These are phyloP conservation scores for Eidolon dupreanum DNA, from an alignment of 2,797 vertebrate genomes.

Conservation along the genomic window DNA sequence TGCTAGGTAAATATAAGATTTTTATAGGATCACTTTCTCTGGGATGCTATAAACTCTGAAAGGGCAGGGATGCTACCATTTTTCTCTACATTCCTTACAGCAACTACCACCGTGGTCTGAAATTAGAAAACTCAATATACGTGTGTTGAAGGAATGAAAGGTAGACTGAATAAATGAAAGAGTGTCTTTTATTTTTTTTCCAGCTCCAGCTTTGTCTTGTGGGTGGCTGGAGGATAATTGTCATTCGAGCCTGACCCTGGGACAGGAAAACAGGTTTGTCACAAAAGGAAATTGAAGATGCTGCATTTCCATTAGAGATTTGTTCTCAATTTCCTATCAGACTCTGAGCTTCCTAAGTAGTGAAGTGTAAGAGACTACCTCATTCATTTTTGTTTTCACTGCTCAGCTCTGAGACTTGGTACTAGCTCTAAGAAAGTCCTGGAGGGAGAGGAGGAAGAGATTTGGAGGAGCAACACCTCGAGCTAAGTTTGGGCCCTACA, in stretches of 20 bases:
- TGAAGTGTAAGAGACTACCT: neutral
- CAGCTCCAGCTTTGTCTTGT: neutral
- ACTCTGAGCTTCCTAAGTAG: neutral
- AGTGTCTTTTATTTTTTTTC: neutral
- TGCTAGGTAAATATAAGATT: neutral
- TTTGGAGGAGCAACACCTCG: neutral
- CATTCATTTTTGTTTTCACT: neutral
- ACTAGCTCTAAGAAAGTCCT: neutral
- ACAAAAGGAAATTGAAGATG: constrained; percentile 30
- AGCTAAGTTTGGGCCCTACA: neutral
- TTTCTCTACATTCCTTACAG: neutral
- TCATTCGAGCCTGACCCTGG: neutral
- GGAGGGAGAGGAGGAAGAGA: neutral
- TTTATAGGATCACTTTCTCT: neutral
- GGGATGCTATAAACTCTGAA: neutral
- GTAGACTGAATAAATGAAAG: neutral
- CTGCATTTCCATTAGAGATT: neutral
- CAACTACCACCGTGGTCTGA: neutral
- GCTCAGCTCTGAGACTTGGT: neutral
- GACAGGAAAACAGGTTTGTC: constrained; percentile 40
- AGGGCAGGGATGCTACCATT: neutral
- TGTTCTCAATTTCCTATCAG: constrained; percentile 36
- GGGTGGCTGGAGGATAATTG: neutral
- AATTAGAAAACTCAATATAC: neutral
- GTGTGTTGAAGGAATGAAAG: neutral